Evolutionary conservation across 2,113 vertebrate genomes (phyloP).

Genomic region (Platysternon megacephalum): DNA sequence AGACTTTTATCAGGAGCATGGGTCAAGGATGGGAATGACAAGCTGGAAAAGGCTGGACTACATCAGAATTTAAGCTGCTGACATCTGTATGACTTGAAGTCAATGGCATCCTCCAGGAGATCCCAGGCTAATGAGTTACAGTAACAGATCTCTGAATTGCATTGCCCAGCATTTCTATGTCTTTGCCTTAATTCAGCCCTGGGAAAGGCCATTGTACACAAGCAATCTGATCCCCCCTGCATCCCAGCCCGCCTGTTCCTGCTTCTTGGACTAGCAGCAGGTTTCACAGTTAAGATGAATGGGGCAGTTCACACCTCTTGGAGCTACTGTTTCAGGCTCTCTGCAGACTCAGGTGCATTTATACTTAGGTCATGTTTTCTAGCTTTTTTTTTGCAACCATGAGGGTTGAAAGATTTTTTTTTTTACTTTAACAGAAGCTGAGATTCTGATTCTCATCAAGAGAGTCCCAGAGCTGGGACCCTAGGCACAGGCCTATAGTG

Average conservation of each 20-base stretch:
- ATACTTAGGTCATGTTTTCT: not conserved
- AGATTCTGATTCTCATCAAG: not conserved
- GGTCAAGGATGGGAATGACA: conserved; percentile 14
- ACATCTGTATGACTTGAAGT: not conserved
- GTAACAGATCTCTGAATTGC: not conserved
- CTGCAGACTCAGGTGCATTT: not conserved
- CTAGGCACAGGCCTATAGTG: not conserved
- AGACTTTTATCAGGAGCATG: conserved; percentile 15
- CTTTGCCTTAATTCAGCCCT: no score
- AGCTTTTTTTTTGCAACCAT: not conserved
- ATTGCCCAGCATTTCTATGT: not conserved
- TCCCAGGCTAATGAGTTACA: not conserved
- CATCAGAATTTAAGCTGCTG: not conserved
- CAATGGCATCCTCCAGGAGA: not conserved
- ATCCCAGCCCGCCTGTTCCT: not conserved
- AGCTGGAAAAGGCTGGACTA: conserved; percentile 13
- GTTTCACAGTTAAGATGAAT: not conserved
- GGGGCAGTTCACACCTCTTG: not conserved
- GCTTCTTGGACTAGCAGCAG: not conserved
- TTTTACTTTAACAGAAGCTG: not conserved
- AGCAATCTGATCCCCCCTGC: rapidly evolving
- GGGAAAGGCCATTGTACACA: no score
- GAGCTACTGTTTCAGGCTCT: not conserved
- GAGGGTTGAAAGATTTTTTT: not conserved
- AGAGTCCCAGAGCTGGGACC: not conserved